Evolutionary conservation across 2,888 invertebrate genomes (phyloP).

Genomic region (Chirona hameri): DNA sequence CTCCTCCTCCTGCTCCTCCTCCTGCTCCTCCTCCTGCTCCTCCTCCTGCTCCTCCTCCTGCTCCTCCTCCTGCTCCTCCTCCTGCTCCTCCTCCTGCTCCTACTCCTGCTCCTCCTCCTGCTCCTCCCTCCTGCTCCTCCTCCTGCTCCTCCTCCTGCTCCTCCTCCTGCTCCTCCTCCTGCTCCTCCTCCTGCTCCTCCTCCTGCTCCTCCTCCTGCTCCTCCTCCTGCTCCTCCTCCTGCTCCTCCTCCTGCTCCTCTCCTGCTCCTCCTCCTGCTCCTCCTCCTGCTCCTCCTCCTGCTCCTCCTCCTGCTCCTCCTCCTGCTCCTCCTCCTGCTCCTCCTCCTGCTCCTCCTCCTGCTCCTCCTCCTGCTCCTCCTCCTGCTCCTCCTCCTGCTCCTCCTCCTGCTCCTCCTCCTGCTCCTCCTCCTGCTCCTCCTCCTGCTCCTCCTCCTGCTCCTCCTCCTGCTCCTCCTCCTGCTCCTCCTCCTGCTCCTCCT

Average conservation of each 20-base stretch:
- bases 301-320: neutral
- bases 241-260: too few species aligned
- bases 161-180: constrained; percentile 27
- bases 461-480: constrained; percentile 10
- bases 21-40: constrained; percentile 8
- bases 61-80: neutral
- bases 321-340: neutral
- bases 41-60: neutral
- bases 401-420: neutral
- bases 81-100: constrained; percentile 27
- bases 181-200: constrained; percentile 23
- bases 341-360: neutral
- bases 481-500: neutral
- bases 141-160: constrained; percentile 26
- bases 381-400: constrained; percentile 27
- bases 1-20: constrained; percentile 26
- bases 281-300: too few species aligned
- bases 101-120: too few species aligned
- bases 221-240: too few species aligned
- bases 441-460: neutral
- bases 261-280: too few species aligned
- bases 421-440: constrained; percentile 27
- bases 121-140: too few species aligned
- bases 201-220: too few species aligned
- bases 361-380: constrained; percentile 7